These are phyloP conservation scores for Coracopsis vasa DNA, from an alignment of 2,113 vertebrate species.

Conservation along the genomic window DNA sequence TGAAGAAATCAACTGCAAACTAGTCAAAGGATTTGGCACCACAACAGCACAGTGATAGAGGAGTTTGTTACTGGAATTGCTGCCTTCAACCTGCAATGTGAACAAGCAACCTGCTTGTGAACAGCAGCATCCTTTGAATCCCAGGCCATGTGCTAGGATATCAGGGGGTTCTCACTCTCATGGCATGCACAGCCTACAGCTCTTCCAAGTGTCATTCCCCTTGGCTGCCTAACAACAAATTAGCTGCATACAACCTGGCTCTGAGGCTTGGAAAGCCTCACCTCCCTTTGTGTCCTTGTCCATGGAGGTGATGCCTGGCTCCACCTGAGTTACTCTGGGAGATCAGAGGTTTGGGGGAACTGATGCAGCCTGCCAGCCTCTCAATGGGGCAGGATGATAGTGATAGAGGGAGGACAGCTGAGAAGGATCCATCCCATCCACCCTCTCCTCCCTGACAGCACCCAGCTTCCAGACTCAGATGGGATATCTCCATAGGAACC, in stretches of 20 bases:
- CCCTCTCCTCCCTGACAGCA: not conserved
- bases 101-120: too few relatives aligned
- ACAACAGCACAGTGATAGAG: not conserved
- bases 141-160: not conserved
- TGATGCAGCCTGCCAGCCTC: not conserved
- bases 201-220: not conserved
- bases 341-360: not conserved
- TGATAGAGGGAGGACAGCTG: not conserved
- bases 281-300: not conserved
- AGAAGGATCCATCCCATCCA: not conserved
- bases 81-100: fast-evolving
- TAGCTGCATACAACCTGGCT: not conserved
- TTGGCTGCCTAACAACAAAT: not conserved
- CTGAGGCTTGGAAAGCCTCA: not conserved
- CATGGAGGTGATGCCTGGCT: not conserved
- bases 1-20: not conserved
- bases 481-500: not conserved
- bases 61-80: not conserved
- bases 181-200: fast-evolving
- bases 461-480: not conserved
- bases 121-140: not conserved
- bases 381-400: not conserved
- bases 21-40: not conserved
- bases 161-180: not conserved
- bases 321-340: not conserved